Evolutionary conservation across 1,140 invertebrate species (phyloP), one percentile per base, ranked within the genome.

Genomic region (Drosophila bocki): DNA sequence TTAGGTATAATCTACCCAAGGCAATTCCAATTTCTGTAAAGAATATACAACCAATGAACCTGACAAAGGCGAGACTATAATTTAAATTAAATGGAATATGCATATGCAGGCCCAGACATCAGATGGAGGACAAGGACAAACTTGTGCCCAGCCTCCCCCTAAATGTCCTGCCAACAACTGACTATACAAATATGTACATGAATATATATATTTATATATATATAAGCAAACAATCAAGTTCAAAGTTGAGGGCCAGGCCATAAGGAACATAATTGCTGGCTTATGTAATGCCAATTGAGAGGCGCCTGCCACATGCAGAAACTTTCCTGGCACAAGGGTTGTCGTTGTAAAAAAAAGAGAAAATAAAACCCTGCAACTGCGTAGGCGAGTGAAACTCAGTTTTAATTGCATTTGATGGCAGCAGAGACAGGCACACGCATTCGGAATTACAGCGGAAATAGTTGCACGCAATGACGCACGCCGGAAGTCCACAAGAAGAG

Each of bases 201-300:
- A 42, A 35, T 11, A 44, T 61, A 11, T 29, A 51, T 29, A 32
- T 37, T 22, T 22, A 29, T 33, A 50, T 32, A 60, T 35, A 26
- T 57, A 44, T 35, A 59, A 33, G 58, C 32, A 74, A 50, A 76
- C 47, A 68, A 22, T 59, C 29, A 67, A 71, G 68, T 70, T 75
- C 42, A 81, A 77, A 71, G 79, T 71, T 76, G 29, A 76, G 68
- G 69, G 71, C 67, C 79, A 22, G 39, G 53, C 50, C 32, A 39
- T 45, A 81, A 51, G 59, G 48, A 76, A 81, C 68, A 68, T 57
- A 75, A 84, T 84, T 69, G 72, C 51, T 42, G 47, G 62, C 48
- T 83, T 76, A 78, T 78, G 47, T 77, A 82, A 78, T 64, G 53
- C 68, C 42, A 81, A 41, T 65, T 63, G 47, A 70, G 37, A 42